Evolutionary conservation across 2,888 invertebrate species (phyloP).

Genomic region (Hedya salicella): DNA sequence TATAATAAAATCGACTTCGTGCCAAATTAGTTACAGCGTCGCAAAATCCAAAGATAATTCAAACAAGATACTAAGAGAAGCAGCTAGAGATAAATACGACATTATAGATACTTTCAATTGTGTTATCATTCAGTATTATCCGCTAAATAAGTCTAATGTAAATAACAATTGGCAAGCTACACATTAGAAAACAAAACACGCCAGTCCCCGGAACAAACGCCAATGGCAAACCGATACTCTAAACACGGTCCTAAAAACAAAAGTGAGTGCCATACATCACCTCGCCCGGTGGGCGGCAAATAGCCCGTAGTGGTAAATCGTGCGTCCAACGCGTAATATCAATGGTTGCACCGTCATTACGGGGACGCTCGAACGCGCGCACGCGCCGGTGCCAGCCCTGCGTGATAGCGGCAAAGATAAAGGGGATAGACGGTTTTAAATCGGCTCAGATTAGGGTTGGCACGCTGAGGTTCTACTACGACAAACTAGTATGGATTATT

Average conservation of each 20-base stretch:
- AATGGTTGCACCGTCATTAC: slow-evolving; percentile 74
- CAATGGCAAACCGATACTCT: slow-evolving; percentile 23
- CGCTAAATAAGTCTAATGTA: too few relatives aligned
- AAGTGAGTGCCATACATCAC: slow-evolving; percentile 54
- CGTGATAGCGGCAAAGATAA: slow-evolving; percentile 52
- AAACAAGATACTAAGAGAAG: too few relatives aligned
- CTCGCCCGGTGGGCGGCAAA: slow-evolving; percentile 72
- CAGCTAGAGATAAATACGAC: too few relatives aligned
- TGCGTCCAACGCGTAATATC: slow-evolving; percentile 76
- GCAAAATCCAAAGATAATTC: too few relatives aligned
- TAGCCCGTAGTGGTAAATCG: slow-evolving; percentile 81
- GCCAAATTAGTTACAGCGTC: too few relatives aligned
- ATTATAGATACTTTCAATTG: too few relatives aligned
- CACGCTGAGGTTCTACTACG: background rate
- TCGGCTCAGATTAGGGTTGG: slow-evolving; percentile 2
- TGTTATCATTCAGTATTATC: too few relatives aligned
- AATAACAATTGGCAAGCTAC: background rate
- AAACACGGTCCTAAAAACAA: slow-evolving; percentile 37
- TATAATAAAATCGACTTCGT: too few relatives aligned
- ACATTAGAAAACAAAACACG: background rate
- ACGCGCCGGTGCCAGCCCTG: slow-evolving; percentile 56
- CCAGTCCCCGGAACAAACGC: background rate
- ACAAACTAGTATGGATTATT: background rate
- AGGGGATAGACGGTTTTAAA: slow-evolving; percentile 45
- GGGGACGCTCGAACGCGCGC: slow-evolving; percentile 67